These are phyloP conservation scores for Chrysemys picta DNA, from an alignment of 2,113 vertebrate species.

Conservation along the genomic window DNA sequence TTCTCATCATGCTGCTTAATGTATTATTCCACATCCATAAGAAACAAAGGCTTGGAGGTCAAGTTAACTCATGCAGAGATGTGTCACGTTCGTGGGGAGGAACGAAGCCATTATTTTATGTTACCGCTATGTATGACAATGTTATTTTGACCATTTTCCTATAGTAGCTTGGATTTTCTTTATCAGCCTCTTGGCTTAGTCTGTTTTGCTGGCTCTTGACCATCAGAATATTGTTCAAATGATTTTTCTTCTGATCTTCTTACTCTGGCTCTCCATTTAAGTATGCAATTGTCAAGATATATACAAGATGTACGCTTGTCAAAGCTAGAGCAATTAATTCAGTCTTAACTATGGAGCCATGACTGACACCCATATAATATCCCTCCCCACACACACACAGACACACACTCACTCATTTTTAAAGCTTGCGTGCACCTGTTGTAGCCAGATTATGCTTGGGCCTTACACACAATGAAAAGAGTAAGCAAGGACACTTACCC, in stretches of 20 bases:
- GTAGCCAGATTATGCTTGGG: not conserved
- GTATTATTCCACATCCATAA: slow-evolving; percentile 37
- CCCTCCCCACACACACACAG: not conserved
- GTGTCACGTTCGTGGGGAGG: not conserved
- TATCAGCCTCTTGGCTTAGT: slow-evolving; percentile 31
- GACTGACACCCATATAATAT: not conserved
- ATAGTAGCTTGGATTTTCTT: slow-evolving; percentile 2
- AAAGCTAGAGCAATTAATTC: not conserved
- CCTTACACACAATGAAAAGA: slow-evolving; percentile 38
- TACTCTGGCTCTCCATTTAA: not conserved
- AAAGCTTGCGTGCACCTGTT: not conserved
- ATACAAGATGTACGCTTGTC: slow-evolving; percentile 9
- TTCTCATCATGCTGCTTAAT: slow-evolving; percentile 27
- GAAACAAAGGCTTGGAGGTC: slow-evolving; percentile 42
- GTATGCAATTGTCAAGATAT: not conserved
- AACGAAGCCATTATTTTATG: not conserved
- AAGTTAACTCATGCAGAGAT: slow-evolving; percentile 49
- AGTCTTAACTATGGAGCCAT: not conserved
- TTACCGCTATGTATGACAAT: slow-evolving; percentile 2
- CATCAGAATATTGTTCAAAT: slow-evolving; percentile 19
- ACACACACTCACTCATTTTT: not conserved
- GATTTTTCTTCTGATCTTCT: not conserved
- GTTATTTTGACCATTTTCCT: slow-evolving; percentile 44
- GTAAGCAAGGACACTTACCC: slow-evolving; percentile 52
- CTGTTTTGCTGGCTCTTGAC: slow-evolving; percentile 32